These are phyloP conservation scores for Magallana gigas DNA, from an alignment of 1,140 invertebrate genomes.

Conservation along the genomic window DNA sequence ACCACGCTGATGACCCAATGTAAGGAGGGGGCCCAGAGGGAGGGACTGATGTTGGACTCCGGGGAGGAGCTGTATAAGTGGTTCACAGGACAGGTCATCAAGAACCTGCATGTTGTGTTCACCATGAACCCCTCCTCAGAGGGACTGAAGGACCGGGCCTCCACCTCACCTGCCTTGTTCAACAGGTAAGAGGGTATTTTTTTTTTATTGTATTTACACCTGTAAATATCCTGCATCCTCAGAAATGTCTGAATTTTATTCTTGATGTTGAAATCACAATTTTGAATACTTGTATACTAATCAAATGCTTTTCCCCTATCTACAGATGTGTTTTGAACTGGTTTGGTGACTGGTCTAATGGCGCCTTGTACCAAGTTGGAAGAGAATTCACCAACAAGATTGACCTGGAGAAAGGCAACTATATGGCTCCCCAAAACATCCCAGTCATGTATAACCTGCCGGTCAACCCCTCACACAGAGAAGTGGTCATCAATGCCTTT, in stretches of 20 bases:
- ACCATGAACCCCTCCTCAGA: slow-evolving; percentile 99
- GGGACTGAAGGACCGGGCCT: slow-evolving; percentile 97
- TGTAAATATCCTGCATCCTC: too few species aligned
- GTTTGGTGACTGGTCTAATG: slow-evolving; percentile 99
- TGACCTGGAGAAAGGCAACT: slow-evolving; percentile 83
- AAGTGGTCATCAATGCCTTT: slow-evolving; percentile 98
- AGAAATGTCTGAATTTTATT: too few species aligned
- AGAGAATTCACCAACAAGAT: slow-evolving; percentile 83
- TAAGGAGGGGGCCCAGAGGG: slow-evolving; percentile 98
- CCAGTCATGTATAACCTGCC: slow-evolving; percentile 91
- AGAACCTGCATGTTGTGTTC: slow-evolving; percentile 99
- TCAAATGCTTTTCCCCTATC: not conserved
- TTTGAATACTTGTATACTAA: not conserved
- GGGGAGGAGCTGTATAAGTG: slow-evolving; percentile 99
- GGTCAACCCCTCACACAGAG: slow-evolving; percentile 88
- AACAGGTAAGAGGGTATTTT: slow-evolving; percentile 84
- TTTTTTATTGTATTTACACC: not conserved
- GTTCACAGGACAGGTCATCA: slow-evolving; percentile 98
- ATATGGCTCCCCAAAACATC: slow-evolving; percentile 92
- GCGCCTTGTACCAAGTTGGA: slow-evolving; percentile 94
- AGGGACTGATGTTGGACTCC: slow-evolving; percentile 98
- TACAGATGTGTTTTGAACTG: slow-evolving; percentile 96
- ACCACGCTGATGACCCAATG: slow-evolving; percentile 99
- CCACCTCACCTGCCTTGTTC: slow-evolving; percentile 99
- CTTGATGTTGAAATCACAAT: not conserved